Percentiles rank a stretch among this genome's conserved stretches.
phyloP scores from a whole-genome alignment of 2,797 vertebrate species.

The Rousettus madagascariensis region DNA sequence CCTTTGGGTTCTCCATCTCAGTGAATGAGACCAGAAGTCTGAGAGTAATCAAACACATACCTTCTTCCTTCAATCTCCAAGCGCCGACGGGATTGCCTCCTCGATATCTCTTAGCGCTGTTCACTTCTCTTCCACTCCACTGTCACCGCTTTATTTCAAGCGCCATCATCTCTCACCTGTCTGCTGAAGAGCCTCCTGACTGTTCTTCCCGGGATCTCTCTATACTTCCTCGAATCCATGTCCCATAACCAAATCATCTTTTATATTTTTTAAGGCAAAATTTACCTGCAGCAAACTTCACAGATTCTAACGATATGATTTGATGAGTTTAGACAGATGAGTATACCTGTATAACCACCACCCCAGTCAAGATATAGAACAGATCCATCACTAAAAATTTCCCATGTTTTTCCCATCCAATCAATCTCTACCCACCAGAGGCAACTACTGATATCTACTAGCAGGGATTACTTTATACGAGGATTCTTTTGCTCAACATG shows the following conservation, averaged over 20 bases:
- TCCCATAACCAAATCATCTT: not conserved
- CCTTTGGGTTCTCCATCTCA: not conserved
- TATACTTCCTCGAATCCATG: not conserved
- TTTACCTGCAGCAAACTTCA: not conserved
- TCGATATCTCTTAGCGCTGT: not conserved
- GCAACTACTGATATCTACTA: not conserved
- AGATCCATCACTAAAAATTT: not conserved
- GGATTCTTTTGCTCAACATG: not conserved
- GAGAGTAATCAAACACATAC: not conserved
- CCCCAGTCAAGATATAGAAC: not conserved
- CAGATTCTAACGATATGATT: not conserved
- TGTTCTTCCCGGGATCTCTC: not conserved
- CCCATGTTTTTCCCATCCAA: not conserved
- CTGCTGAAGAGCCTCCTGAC: not conserved
- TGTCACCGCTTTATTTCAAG: not conserved
- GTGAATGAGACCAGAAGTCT: not conserved
- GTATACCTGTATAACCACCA: not conserved
- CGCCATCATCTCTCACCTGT: not conserved
- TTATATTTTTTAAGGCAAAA: not conserved
- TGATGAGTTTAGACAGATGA: not conserved
- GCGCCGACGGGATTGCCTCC: not conserved
- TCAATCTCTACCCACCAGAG: not conserved
- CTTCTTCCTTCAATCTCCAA: not conserved
- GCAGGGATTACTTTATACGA: constrained; percentile 17
- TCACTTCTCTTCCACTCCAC: not conserved